Evolutionary conservation across 2,888 invertebrate genomes (phyloP), one percentile per base, ranked within the genome.

Genomic region (Bombylius major): DNA sequence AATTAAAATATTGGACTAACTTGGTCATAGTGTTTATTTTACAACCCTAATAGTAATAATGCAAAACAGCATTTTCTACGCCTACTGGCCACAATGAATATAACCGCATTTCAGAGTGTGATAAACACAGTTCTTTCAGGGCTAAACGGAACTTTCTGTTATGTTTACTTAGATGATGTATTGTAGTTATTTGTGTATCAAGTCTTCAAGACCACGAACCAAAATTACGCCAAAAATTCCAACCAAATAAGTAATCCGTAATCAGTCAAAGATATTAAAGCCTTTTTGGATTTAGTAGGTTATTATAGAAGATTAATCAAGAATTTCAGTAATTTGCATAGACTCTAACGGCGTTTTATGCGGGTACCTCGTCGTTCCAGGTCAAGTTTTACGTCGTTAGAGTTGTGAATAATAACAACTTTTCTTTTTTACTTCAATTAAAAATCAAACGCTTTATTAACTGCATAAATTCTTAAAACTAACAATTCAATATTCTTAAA

Each of bases 231-330:
- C 58, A 63, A 13, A 61, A 63, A 60, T 54, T 64, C 9, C 63
- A 65, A 52, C 45, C 64, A 0, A 60, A 62, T 39, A 64, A 64
- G 53, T 62, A 58, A 60, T 14, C 67, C 66, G 0, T 53, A 42
- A 47, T 56, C 50, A 39, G 31, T 12, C 4, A 60, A 58, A 5
- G 62, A 65, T 55, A 64, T 67, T 64, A 65, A 63, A 53, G 57
- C n/a, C 13, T 73, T 72, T 47, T 34, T 53, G n/a, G 54, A n/a
- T 5, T 13, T 54, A 3, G 32, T 55, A 42, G 66, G 67, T 0
- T 74, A 71, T 53, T 73, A 73, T 44, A 39, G 70, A n/a, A 65
- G 65, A 54, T 73, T 72, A 53, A 71, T 73, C 8, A 44, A 50
- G 53, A 48, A 55, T 47, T 61, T 61, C 45, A 39, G 39, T 39